Base-by-base conservation (phyloP, 2,888 invertebrate species). In the Cenopis cana region DNA sequence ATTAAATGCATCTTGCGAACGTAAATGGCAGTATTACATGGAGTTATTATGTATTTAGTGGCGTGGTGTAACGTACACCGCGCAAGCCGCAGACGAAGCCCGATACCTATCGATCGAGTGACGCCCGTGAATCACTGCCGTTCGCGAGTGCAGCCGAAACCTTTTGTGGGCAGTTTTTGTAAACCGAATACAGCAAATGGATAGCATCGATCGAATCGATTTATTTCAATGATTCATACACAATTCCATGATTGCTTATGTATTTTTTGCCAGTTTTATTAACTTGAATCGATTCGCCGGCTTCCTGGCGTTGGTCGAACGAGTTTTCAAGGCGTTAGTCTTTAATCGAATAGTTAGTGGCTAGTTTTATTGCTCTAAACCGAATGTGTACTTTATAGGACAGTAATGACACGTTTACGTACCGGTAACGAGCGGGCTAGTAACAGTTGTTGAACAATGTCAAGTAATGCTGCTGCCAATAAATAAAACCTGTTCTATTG, bases 151-250 rank as follows among this genome's bases (percentile, higher is more conserved):
- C 81, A 79, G 74, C 78, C 79, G 82, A 86, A 87, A 84, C 86
- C 85, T 83, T 89, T 85, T 85, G 83, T 83, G 83, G 83, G 81
- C 78, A 76, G 84, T 82, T 86, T 86, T 86, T 84, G 85, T 82
- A 80, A 82, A 82, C 78, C 77, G 80, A 78, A 76, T 78, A 73
- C 77, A 80, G 82, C 79, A 83, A 81, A 81, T 83, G 82, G 85
- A 89, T 87, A 84, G 76, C 81, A 77, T 82, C 82, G 80, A 82
- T 77, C 79, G 77, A 82, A 85, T 86, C 84, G 81, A 85, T 85
- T 84, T 79, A 81, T 78, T 74, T 76, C 77, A 85, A 85, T 91
- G 91, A 91, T 79, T 90, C 91, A 90, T 81, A 76, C 75, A 73
- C 75, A 75, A 77, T 86, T 86, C 83, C 75, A 74, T 76, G 82